Evolutionary conservation across 2,888 invertebrate genomes (phyloP).

Genomic region (Sesia apiformis): DNA sequence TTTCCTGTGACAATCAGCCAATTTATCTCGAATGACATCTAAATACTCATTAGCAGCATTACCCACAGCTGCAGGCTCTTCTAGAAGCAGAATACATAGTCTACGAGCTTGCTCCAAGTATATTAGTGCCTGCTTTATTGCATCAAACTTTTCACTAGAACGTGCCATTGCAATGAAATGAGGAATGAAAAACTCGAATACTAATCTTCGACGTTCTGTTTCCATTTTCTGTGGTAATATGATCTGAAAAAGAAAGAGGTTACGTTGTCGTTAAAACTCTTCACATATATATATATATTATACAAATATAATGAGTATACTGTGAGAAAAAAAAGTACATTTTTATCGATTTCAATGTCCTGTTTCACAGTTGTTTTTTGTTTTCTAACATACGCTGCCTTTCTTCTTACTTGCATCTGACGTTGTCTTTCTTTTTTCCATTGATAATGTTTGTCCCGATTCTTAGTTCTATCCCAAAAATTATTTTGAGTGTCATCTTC

Average conservation of each 20-base stretch:
- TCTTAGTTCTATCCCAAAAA: conserved; percentile 67
- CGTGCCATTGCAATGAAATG: conserved; percentile 83
- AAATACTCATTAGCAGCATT: conserved; percentile 70
- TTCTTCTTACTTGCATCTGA: conserved; percentile 50
- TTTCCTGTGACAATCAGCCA: conserved; percentile 61
- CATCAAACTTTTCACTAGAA: conserved; percentile 76
- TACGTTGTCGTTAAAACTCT: too few species aligned
- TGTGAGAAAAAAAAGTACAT: conserved; percentile 44
- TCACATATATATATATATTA: background rate
- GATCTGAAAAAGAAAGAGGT: conserved; percentile 35
- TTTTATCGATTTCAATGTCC: conserved; percentile 68
- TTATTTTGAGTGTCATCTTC: conserved; percentile 40
- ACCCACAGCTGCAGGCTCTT: conserved; percentile 72
- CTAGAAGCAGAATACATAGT: conserved; percentile 72
- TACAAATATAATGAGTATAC: background rate
- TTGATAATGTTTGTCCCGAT: conserved; percentile 64
- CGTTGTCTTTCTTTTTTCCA: conserved; percentile 57
- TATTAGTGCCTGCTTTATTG: conserved; percentile 75
- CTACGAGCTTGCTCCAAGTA: conserved; percentile 82
- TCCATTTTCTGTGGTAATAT: conserved; percentile 67
- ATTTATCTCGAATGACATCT: conserved; percentile 68
- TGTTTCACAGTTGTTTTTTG: conserved; percentile 37
- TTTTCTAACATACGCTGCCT: conserved; percentile 35
- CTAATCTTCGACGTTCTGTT: conserved; percentile 72
- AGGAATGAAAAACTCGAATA: conserved; percentile 81